Evolutionary conservation across 2,888 invertebrate genomes (phyloP).

Genomic region (Andrena minutula): DNA sequence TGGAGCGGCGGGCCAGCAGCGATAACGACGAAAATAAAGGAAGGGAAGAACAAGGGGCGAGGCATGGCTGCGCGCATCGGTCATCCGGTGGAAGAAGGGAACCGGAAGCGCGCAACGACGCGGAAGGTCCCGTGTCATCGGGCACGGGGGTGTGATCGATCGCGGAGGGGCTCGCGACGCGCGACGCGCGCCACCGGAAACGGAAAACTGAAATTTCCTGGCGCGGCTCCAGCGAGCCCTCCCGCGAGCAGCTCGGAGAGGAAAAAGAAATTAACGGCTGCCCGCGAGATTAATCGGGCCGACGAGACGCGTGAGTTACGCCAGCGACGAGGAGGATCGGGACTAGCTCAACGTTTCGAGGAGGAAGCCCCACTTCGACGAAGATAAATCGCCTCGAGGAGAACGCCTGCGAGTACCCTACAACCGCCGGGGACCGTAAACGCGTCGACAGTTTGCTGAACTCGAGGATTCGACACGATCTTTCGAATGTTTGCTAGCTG

Average conservation of each 20-base stretch:
- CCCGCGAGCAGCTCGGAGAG: neutral
- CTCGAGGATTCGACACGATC: neutral
- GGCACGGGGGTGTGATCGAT: conserved; percentile 52
- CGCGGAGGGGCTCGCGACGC: conserved; percentile 21
- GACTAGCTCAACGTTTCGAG: conserved; percentile 3
- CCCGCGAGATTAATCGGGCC: conserved; percentile 6
- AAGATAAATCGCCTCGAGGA: conserved; percentile 27
- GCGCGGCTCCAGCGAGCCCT: conserved; percentile 41
- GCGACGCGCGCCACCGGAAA: conserved; percentile 34
- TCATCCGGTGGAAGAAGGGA: conserved; percentile 25
- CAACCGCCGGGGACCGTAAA: neutral
- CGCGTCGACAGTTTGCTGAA: neutral
- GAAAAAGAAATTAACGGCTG: conserved; percentile 42
- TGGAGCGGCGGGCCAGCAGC: neutral
- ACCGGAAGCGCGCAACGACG: conserved; percentile 34
- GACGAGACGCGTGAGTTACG: conserved; percentile 13
- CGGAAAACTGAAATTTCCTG: conserved; percentile 60
- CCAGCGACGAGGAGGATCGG: neutral
- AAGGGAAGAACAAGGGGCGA: neutral
- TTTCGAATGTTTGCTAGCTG: neutral
- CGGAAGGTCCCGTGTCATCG: conserved; percentile 33
- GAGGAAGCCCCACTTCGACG: neutral
- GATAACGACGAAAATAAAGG: conserved; percentile 4
- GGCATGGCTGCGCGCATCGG: conserved; percentile 11
- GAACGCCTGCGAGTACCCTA: neutral